A percentile compares a stretch with the other conserved stretches of the same genome.
Evolutionary conservation across 2,888 invertebrate genomes (phyloP).

Genomic region (Dynastes grantii): DNA sequence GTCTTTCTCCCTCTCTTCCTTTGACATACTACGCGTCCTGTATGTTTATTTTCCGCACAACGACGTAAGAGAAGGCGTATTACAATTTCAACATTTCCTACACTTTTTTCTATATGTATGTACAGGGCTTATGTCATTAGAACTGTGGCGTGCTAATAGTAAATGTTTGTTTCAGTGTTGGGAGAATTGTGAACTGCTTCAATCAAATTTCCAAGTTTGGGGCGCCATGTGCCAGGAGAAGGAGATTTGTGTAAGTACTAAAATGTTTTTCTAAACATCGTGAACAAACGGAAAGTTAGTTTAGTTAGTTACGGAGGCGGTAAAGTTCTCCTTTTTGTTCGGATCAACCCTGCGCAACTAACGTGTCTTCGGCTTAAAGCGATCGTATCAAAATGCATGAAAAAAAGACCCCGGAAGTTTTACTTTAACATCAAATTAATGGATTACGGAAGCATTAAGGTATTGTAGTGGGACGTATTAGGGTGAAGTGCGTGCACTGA

Average conservation of each 20-base stretch:
- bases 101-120: not conserved
- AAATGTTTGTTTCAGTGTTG: conserved; percentile 79
- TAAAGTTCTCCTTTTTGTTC: conserved; percentile 16
- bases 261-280: conserved; percentile 21
- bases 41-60: conserved; percentile 7
- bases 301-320: conserved; percentile 14
- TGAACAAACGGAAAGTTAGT: conserved; percentile 28
- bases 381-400: not conserved
- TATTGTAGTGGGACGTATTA: too few species aligned
- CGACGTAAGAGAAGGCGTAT: conserved; percentile 19
- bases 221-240: conserved; percentile 81
- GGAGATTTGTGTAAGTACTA: conserved; percentile 81
- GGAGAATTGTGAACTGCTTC: conserved; percentile 83
- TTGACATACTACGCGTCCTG: not conserved
- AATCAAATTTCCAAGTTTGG: conserved; percentile 82
- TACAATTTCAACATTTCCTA: conserved; percentile 30
- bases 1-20: not conserved
- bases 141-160: conserved; percentile 30
- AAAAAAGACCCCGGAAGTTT: too few species aligned
- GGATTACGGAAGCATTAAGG: too few species aligned
- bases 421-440: too few species aligned
- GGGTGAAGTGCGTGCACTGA: too few species aligned
- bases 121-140: conserved; percentile 1
- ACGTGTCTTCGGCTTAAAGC: not conserved
- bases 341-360: not conserved